phyloP scores from a whole-genome alignment of 2,113 vertebrate genomes.

The Phylloscopus whistleri region DNA sequence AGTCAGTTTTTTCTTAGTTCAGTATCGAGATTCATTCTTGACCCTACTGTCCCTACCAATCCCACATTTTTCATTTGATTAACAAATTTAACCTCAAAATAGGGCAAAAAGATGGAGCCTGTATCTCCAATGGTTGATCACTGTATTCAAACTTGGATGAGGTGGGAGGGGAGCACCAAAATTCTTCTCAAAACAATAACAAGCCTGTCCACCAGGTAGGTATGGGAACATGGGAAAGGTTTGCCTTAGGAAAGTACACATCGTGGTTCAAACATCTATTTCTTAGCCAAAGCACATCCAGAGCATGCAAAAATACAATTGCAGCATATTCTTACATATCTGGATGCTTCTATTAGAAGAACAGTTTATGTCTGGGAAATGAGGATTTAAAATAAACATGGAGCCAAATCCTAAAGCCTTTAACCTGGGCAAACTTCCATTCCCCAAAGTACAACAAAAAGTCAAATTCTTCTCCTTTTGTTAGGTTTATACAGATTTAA shows the following conservation, averaged over 20 bases:
- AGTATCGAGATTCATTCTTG: neutral
- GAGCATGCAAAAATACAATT: slow-evolving; percentile 5
- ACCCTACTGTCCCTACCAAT: neutral
- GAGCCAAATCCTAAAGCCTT: slow-evolving; percentile 34
- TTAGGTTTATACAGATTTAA: neutral
- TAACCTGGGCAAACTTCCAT: slow-evolving; percentile 42
- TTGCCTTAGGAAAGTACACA: neutral
- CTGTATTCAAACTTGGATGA: neutral
- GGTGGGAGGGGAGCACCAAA: neutral
- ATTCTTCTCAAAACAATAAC: neutral
- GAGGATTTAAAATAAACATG: slow-evolving; percentile 46
- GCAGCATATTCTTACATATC: slow-evolving; percentile 36
- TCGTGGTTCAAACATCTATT: neutral
- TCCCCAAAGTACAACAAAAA: slow-evolving; percentile 20
- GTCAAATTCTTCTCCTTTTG: slow-evolving; percentile 12
- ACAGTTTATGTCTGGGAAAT: slow-evolving; percentile 34
- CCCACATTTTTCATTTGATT: neutral
- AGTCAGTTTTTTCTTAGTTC: neutral
- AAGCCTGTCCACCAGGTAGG: neutral
- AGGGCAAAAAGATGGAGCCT: neutral
- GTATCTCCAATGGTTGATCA: neutral
- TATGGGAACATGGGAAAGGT: neutral
- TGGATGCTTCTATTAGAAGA: slow-evolving; percentile 36
- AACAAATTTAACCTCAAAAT: neutral
- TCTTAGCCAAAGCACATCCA: neutral